Percentiles rank a stretch among this genome's conserved stretches.
These are phyloP conservation scores for Asarcornis scutulata DNA, from an alignment of 2,113 vertebrate species.

Conservation along the genomic window DNA sequence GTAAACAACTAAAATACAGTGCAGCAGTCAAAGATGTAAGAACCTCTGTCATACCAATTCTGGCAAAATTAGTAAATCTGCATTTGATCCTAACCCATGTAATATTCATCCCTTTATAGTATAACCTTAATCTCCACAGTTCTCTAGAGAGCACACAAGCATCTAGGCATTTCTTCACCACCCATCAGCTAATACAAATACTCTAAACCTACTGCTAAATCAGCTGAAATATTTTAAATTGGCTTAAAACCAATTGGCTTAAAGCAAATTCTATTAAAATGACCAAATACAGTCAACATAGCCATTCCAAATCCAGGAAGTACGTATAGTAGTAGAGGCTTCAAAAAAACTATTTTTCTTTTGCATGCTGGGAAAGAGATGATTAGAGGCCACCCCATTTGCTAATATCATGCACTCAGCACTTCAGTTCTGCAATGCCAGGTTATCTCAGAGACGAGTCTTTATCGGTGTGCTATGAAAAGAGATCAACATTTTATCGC, in stretches of 20 bases:
- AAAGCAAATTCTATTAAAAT: neutral
- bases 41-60: neutral
- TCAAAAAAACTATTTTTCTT: neutral
- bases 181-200: neutral
- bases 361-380: neutral
- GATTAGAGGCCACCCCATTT: neutral
- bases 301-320: neutral
- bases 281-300: neutral
- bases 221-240: neutral
- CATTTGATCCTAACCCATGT: neutral
- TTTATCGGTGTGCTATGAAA: neutral
- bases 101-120: neutral
- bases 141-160: neutral
- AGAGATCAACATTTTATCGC: rapidly evolving
- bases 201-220: neutral
- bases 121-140: neutral
- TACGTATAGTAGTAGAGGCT: neutral
- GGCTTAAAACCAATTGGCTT: neutral
- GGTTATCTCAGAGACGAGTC: neutral
- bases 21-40: neutral
- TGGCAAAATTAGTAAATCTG: neutral
- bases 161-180: rapidly evolving
- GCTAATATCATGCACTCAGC: neutral
- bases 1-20: neutral
- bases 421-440: neutral